Evolutionary conservation across 1,140 invertebrate species (phyloP), one percentile per base, ranked within the genome.

Genomic region (Melipona quadrifasciata): DNA sequence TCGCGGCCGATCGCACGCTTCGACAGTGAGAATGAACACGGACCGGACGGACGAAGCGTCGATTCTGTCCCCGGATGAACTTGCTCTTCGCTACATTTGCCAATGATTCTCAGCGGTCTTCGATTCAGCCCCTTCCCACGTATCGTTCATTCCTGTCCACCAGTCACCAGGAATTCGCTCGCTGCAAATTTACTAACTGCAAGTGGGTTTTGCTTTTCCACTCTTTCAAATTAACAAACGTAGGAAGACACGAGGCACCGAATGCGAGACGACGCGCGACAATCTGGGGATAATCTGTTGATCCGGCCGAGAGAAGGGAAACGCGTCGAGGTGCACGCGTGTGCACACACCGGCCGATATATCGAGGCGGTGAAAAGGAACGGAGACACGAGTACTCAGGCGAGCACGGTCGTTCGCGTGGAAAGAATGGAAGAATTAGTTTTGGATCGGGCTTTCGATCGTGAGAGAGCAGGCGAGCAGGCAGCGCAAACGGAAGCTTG

Each of bases 371-470:
- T 51, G 75, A 79, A 79, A 71, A 84, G 68, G 34, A 47, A 72
- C 82, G 68, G 76, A 84, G 77, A 67, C 82, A 79, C 75, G 75
- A 24, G 65, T 57, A 70, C 79, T 57, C 58, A 24, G 79, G 39
- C 70, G 68, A 55, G 55, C 81, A 57, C 73, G 68, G 68, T 84
- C 77, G 67, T 80, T 79, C 82, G 82, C 82, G 82, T 80, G 82
- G 82, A 84, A 88, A 84, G 68, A 86, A 89, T 75, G 70, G 57
- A 72, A 64, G 68, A 67, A 82, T 89, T 89, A 84, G 85, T 89
- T 89, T 90, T 80, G 82, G 82, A 89, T 90, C 88, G 72, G 67
- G 82, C 68, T 87, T 89, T 89, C 80, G 88, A 89, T 90, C 89
- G 89, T 90, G 89, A 89, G 89, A 90, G 89, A 90, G 65, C 89